Evolutionary conservation across 2,113 vertebrate genomes (phyloP).

Genomic region (Sminthopsis crassicaudata): DNA sequence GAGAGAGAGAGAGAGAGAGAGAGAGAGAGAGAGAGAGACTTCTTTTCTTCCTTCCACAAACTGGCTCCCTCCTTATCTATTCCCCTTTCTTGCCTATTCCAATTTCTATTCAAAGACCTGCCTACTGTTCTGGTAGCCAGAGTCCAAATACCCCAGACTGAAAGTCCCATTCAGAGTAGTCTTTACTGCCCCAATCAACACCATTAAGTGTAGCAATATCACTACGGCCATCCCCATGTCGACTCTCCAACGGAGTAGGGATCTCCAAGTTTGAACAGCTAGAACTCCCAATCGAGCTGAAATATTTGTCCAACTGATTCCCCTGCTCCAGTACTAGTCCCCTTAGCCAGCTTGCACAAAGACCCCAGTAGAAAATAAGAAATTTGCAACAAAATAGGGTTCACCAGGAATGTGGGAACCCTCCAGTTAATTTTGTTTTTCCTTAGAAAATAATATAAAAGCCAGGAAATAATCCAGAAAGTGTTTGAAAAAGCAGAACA

Average conservation of each 20-base stretch:
- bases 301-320: background rate
- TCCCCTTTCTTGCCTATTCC: background rate
- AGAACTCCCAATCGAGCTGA: background rate
- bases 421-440: background rate
- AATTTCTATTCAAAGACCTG: background rate
- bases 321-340: background rate
- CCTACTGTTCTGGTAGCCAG: background rate
- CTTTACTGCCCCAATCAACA: background rate
- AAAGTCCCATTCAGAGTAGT: background rate
- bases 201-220: background rate
- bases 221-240: background rate
- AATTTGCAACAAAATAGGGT: slow-evolving; percentile 6
- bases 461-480: background rate
- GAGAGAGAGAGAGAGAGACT: background rate
- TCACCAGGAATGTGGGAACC: background rate
- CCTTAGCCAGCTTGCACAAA: background rate
- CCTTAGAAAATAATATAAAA: slow-evolving; percentile 25
- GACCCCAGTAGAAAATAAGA: slow-evolving; percentile 7
- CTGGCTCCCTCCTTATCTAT: background rate
- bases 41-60: background rate
- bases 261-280: background rate
- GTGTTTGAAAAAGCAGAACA: background rate
- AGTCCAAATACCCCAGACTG: background rate
- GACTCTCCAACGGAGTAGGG: background rate
- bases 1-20: too few relatives aligned